phyloP scores from a whole-genome alignment of 2,888 invertebrate genomes.

The Drosophila macrospina region DNA sequence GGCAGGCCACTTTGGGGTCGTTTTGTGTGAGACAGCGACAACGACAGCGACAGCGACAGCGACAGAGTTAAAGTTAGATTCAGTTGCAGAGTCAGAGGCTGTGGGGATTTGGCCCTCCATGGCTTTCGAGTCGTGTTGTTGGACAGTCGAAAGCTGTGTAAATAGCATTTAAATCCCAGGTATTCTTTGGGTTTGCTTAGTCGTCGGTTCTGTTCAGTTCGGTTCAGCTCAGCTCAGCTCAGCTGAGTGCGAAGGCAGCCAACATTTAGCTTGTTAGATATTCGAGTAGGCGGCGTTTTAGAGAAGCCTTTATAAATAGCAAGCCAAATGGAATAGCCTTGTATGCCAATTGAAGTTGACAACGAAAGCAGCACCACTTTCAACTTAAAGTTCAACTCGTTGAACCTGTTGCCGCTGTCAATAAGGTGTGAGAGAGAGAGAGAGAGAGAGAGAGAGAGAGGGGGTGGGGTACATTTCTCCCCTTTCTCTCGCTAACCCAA shows the following conservation, averaged over 20 bases:
- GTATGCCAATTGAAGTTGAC: conserved; percentile 21
- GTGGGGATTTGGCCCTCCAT: conserved; percentile 12
- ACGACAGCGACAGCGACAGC: neutral
- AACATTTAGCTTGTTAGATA: conserved; percentile 47
- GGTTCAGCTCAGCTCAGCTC: conserved; percentile 27
- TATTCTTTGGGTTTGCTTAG: conserved; percentile 42
- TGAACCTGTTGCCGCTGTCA: conserved; percentile 44
- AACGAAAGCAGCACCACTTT: neutral
- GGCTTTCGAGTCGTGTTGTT: conserved; percentile 56
- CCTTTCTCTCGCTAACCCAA: neutral
- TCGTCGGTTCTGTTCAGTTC: conserved; percentile 6
- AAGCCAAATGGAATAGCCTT: conserved; percentile 56
- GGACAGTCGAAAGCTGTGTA: conserved; percentile 71
- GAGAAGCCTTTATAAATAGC: conserved; percentile 50
- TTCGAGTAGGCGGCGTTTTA: conserved; percentile 20
- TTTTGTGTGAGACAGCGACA: conserved; percentile 10
- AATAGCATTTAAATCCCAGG: conserved; percentile 76
- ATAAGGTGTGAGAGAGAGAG: too few relatives aligned
- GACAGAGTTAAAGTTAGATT: neutral
- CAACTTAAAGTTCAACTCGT: conserved; percentile 1
- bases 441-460: too few relatives aligned
- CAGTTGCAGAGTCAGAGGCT: conserved; percentile 9
- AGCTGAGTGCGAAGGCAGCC: too few relatives aligned
- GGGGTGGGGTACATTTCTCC: too few relatives aligned
- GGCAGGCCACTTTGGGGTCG: conserved; percentile 42